A percentile compares a stretch with the other conserved stretches of the same genome.
Conservation (phyloP, 1,140 invertebrate genomes). For the Hesperophylax magnus region DNA sequence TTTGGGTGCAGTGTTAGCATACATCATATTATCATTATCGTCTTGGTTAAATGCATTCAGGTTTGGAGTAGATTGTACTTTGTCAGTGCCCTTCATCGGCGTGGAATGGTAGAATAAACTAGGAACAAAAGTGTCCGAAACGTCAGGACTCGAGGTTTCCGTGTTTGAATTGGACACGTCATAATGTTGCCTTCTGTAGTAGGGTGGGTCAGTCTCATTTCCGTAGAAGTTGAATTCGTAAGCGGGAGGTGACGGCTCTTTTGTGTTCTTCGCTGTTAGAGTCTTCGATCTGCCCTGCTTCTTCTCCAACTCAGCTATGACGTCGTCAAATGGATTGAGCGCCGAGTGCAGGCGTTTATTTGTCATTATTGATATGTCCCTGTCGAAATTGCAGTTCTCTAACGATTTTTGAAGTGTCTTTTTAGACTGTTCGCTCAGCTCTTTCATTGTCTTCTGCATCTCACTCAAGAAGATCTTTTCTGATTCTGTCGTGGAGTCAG, state of each 20-base stretch:
- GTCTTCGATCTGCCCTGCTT: slow-evolving; percentile 54
- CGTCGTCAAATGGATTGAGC: slow-evolving; percentile 68
- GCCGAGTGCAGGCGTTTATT: slow-evolving; percentile 63
- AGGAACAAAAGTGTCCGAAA: slow-evolving; percentile 42
- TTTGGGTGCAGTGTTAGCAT: slow-evolving; percentile 59
- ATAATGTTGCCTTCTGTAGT: slow-evolving; percentile 42
- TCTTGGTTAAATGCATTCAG: slow-evolving; percentile 67
- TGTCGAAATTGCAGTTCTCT: slow-evolving; percentile 67
- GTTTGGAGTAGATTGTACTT: slow-evolving; percentile 77
- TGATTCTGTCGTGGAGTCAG: slow-evolving; percentile 69
- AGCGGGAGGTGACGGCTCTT: slow-evolving; percentile 60
- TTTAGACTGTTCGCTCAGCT: slow-evolving; percentile 64
- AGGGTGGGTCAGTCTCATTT: slow-evolving; percentile 60
- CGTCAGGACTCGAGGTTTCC: slow-evolving; percentile 52
- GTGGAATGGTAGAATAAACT: slow-evolving; percentile 62
- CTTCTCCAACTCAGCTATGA: slow-evolving; percentile 66
- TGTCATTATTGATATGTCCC: slow-evolving; percentile 70
- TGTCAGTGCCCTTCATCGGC: slow-evolving; percentile 64
- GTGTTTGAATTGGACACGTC: slow-evolving; percentile 40
- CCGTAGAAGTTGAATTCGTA: slow-evolving; percentile 64
- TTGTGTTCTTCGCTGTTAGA: not conserved
- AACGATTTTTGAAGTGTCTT: slow-evolving; percentile 64
- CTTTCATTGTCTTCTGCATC: slow-evolving; percentile 67
- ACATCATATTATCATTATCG: slow-evolving; percentile 55
- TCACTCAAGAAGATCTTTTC: slow-evolving; percentile 65